Evolutionary conservation across 2,113 vertebrate genomes (phyloP).

Genomic region (Chamaea fasciata): DNA sequence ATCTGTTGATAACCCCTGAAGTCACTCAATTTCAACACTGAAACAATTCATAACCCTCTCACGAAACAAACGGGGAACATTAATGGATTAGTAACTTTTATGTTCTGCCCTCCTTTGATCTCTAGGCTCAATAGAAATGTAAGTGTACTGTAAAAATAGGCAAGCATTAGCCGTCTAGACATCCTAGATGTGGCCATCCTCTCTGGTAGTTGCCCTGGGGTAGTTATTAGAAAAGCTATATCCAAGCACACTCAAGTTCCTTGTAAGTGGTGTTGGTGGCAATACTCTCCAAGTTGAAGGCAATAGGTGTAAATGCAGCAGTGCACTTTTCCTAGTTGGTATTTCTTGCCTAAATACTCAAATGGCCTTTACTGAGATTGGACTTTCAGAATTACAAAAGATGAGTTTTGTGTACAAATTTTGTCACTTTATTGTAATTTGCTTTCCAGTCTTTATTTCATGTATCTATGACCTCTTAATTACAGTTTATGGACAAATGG

Average conservation of each 20-base stretch:
- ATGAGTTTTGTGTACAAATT: neutral
- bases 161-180: neutral
- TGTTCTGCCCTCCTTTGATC: neutral
- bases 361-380: neutral
- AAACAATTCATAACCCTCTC: neutral
- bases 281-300: neutral
- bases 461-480: neutral
- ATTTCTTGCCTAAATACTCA: neutral
- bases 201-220: neutral
- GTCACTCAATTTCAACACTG: constrained; percentile 9
- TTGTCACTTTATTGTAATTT: neutral
- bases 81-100: neutral
- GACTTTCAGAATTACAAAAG: neutral
- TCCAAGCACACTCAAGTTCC: neutral
- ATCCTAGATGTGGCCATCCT: neutral
- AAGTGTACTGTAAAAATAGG: neutral
- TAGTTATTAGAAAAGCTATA: neutral
- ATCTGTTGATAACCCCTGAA: constrained; percentile 45
- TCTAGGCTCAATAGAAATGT: neutral
- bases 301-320: neutral
- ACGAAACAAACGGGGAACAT: neutral
- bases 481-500: neutral
- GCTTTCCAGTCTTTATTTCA: neutral
- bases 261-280: neutral
- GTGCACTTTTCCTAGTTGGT: neutral